Evolutionary conservation across 2,797 vertebrate species (phyloP), one percentile per base, ranked within the genome.

Genomic region (Chelon auratus): DNA sequence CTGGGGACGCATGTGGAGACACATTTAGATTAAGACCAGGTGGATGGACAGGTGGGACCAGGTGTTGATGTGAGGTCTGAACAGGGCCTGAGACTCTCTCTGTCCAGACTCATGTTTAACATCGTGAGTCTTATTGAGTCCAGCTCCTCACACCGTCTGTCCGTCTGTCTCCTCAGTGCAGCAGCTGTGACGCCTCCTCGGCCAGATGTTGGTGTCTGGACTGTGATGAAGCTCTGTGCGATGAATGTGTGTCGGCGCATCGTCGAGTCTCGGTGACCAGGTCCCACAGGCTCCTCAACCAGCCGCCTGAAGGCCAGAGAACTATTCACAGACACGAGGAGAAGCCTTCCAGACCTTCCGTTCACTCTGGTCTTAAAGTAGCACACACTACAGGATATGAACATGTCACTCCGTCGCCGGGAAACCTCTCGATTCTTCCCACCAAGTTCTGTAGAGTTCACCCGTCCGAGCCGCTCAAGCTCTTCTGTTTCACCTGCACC

Each of bases 401-500:
- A 15, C 40, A 15, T 4, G 12, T 14, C 12, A 14, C 15, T 42
- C 3, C 55, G 20, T 83, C 45, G 42, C 66, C 66, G 77, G 78
- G 24, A 47, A 3, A 10, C 5, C 1, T 33, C 40, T 51, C n/a
- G 0, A 60, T 75, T 42, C 52, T 62, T 22, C 88, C 72, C 7
- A 67, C 71, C 15, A 82, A 69, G 72, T 90, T 86, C 77, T 94
- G 93, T 75, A 52, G 73, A 24, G 64, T 66, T 20, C 93, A 94
- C 75, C 85, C 68, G 0, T 68, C 80, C 6, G 93, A 94, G 81
- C 60, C 75, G 0, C 81, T 94, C 42, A 80, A 83, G 2, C 85
- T 93, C 54, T 92, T 85, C 69, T 94, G 93, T 45, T 72, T 87
- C 47, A 84, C 85, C 59, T 94, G 93, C 60, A 40, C 70, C 11